Evolutionary conservation across 2,888 invertebrate species (phyloP).

Genomic region (Malthinus flaveolus): DNA sequence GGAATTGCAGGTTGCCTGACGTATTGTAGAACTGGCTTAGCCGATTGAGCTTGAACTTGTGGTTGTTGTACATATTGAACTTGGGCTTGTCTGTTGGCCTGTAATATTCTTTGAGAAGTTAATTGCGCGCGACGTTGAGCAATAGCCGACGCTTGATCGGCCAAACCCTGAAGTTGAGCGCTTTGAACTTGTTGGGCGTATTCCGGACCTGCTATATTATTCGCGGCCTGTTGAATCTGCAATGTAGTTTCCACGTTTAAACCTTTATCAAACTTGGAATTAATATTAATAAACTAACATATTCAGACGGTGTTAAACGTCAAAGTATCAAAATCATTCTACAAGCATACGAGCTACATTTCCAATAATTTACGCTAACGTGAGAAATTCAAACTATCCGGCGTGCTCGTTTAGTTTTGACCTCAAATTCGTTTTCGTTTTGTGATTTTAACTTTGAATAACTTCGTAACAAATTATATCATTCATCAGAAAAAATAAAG

Average conservation of each 20-base stretch:
- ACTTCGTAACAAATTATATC: too few relatives aligned
- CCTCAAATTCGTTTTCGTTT: too few relatives aligned
- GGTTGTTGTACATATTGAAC: constrained; percentile 44
- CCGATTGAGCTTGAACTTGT: constrained; percentile 43
- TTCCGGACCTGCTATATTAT: constrained; percentile 37
- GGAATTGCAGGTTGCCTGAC: constrained; percentile 30
- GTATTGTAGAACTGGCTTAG: constrained; percentile 35
- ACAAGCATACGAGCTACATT: too few relatives aligned
- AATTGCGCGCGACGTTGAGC: constrained; percentile 39
- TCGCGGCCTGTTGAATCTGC: constrained; percentile 42
- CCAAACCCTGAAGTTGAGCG: constrained; percentile 40
- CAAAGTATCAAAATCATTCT: too few relatives aligned
- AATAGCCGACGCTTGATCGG: constrained; percentile 42
- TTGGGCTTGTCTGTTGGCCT: constrained; percentile 36
- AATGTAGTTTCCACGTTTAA: constrained; percentile 7
- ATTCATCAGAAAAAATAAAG: too few relatives aligned
- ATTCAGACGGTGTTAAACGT: too few relatives aligned
- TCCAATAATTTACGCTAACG: too few relatives aligned
- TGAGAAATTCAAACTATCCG: too few relatives aligned
- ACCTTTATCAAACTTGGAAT: too few relatives aligned
- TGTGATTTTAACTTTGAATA: too few relatives aligned
- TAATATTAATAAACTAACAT: too few relatives aligned
- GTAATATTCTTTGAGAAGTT: constrained; percentile 27
- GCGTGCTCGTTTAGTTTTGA: too few relatives aligned
- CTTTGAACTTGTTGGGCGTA: constrained; percentile 43